phyloP scores from a whole-genome alignment of 2,113 vertebrate genomes.

The Dasyprocta punctata region DNA sequence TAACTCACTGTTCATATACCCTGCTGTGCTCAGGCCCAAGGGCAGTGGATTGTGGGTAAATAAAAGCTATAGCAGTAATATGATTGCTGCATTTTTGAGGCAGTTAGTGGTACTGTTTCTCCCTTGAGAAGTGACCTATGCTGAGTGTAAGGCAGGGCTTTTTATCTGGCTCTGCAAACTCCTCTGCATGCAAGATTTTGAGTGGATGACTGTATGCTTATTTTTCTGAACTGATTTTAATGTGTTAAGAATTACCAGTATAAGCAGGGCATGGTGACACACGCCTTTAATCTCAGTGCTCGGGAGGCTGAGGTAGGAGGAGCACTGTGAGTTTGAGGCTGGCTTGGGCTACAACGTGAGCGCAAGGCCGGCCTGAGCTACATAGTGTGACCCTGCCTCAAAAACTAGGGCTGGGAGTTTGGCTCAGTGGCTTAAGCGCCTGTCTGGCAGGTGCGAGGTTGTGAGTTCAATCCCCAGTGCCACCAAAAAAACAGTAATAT shows the following conservation, averaged over 20 bases:
- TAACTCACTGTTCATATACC: not conserved
- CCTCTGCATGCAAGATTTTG: not conserved
- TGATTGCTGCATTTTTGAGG: not conserved
- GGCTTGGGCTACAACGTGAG: too few relatives aligned
- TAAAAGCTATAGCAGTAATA: not conserved
- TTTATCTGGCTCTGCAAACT: not conserved
- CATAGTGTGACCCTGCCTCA: too few relatives aligned
- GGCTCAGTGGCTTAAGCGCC: too few relatives aligned
- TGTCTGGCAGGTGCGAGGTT: too few relatives aligned
- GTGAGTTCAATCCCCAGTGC: too few relatives aligned
- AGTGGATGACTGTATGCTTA: not conserved
- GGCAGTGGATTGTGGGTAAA: not conserved
- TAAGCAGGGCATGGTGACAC: too few relatives aligned
- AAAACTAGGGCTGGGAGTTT: too few relatives aligned
- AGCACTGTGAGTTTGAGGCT: too few relatives aligned
- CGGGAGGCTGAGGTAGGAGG: too few relatives aligned
- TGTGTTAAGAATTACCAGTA: constrained; percentile 1
- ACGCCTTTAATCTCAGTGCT: too few relatives aligned
- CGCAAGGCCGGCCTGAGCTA: too few relatives aligned
- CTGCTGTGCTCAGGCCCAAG: not conserved
- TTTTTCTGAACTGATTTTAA: constrained; percentile 25
- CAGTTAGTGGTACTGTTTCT: not conserved
- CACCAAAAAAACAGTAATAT: not conserved
- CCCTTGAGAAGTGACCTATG: not conserved
- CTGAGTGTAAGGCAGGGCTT: not conserved